Evolutionary conservation across 2,113 vertebrate genomes (phyloP).

Genomic region (Pachyramphus minor): DNA sequence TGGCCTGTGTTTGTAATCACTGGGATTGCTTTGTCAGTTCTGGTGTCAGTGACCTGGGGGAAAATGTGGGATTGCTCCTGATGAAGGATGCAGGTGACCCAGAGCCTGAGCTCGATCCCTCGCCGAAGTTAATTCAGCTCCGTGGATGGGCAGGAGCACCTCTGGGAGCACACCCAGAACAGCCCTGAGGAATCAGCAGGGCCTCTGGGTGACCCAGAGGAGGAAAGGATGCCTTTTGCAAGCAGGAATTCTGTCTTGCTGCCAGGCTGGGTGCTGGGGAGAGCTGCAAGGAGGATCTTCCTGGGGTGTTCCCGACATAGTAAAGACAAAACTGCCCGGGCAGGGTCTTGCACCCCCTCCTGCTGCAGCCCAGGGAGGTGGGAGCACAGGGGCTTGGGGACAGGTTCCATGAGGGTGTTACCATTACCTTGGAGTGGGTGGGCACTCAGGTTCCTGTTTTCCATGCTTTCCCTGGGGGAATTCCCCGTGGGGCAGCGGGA

Average conservation of each 20-base stretch:
- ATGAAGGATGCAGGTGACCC: background rate
- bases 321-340: background rate
- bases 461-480: background rate
- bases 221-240: background rate
- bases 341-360: background rate
- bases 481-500: background rate
- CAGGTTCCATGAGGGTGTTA: background rate
- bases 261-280: background rate
- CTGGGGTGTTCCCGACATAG: background rate
- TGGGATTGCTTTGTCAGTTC: background rate
- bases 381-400: background rate
- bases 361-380: background rate
- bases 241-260: slow-evolving; percentile 1
- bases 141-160: background rate
- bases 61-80: background rate
- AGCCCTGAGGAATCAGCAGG: background rate
- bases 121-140: background rate
- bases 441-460: background rate
- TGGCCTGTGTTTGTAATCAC: background rate
- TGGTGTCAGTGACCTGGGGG: background rate
- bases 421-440: background rate
- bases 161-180: background rate
- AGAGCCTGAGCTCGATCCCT: background rate
- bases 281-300: background rate
- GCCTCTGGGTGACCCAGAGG: background rate